Base-by-base conservation (phyloP, 2,797 vertebrate genomes). In the Hylomyscus alleni region DNA sequence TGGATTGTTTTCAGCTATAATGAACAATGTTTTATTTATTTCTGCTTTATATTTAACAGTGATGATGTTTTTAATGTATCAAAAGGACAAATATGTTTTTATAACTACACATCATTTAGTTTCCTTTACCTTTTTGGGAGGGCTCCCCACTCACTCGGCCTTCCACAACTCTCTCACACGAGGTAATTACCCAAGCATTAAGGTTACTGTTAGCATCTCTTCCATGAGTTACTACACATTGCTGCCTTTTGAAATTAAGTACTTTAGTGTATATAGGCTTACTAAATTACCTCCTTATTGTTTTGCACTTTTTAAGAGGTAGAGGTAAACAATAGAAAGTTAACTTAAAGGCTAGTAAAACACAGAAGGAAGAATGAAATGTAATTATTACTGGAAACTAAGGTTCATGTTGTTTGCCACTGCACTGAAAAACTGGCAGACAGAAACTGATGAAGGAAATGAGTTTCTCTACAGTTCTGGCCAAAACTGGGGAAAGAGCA, bases 251-350 rank as follows among this genome's bases (percentile, higher is more conserved):
- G 76, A 86, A 93, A 75, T 47, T 44, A 91, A 78, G 34, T 15
- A 76, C 31, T n/a, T 89, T 90, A 89, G 60, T 92, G 67, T 87
- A 52, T 72, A 90, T 17, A 94, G 56, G 77, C 11, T 84, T 47
- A 20, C 2, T 84, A 17, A 60, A 65, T 13, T 31, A 31, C 17
- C 78, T 90, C 82, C 67, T 22, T 78, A 78, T 2, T 92, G 62
- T 47, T 77, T 2, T 89, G 67, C n/a, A 89, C n/a, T 81, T 91
- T 91, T 29, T 65, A 96, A 67, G 29, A 84, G 3, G 12, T 76
- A 78, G 94, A 65, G 96, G 73, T 93, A 93, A 75, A 92, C 12
- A 93, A 37, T 19, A 93, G 19, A 72, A 87, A 50, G 8, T 60
- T 80, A 80, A 83, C 44, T 52, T 72, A 67, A 60, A 87, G 76